Base-by-base conservation (phyloP, 1,140 invertebrate genomes). In the Drosophila setifemur region DNA sequence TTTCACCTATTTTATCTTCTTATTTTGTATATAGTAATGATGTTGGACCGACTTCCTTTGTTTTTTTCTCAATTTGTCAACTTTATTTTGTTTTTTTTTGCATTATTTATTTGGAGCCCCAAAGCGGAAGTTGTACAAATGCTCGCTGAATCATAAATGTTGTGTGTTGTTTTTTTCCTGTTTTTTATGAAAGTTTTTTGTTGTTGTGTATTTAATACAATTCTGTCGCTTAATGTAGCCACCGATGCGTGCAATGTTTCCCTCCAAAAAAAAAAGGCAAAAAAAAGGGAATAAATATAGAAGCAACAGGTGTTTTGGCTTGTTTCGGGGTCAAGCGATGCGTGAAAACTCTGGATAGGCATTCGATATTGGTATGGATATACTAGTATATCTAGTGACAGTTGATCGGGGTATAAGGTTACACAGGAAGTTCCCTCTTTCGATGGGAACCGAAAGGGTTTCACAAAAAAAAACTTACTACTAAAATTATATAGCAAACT, bases 71-170 rank as follows among this genome's bases (percentile, higher is more conserved):
- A 73, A 85, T 83, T 82, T 82, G 72, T 82, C 77, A 82, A 9
- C 1, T 26, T 18, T 7, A 18, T 4, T 19, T 18, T 14, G 9
- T 11, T 21, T 52, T 61, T 23, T 54, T 39, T 52, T 55, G 35
- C 35, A 19, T 33, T 55, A 33, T 35, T 50, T 66, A 2, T 60
- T 57, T 23, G 53, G 25, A 42, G 55, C 28, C 55, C 40, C 29
- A 19, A 18, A 37, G 23, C 78, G 78, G 72, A 81, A 81, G 77
- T 82, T 50, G 60, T 53, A 83, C 57, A 54, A 54, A 57, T 64
- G 63, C 76, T 82, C 76, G 81, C 81, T 79, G 76, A 75, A 75
- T 81, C 71, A 81, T 75, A 71, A 81, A 81, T 79, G 43, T 39
- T 48, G n/a, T n/a, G n/a, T n/a, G n/a, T n/a, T 14, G 25, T 43